Base-by-base conservation (phyloP, 2,113 vertebrate genomes). In the Chaetura pelagica region DNA sequence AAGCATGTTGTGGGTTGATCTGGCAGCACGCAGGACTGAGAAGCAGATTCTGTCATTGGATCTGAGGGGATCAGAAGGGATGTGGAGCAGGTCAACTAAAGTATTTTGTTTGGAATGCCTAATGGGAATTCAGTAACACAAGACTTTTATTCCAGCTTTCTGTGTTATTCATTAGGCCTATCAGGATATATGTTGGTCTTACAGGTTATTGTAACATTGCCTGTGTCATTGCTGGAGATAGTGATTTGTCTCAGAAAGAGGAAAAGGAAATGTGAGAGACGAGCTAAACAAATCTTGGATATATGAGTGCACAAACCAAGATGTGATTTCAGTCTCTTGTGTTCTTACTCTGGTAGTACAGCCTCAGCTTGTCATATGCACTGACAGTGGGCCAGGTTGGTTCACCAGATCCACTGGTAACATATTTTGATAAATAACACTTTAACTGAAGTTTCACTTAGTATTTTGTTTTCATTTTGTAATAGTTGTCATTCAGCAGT, bases 31-130 rank as follows among this genome's bases (percentile, higher is more conserved):
- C 14, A 61, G 82, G 23, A 44, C 66, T 77, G 64, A 84, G 79
- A 77, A 73, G 48, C 68, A 89, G 90, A 84, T 93, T 84, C 90
- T 84, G 38, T 72, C 64, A 81, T 44, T 90, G 73, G 68, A 90
- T 89, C 64, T 84, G 57, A 81, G 79, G 29, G 46, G 23, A 83
- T 78, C 5, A 1, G 79, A 92, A 90, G 91, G 63, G 84, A 84
- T 64, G n/a, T 51, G 66, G 61, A 93, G n/a, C 51, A 73, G 68
- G 72, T 91, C 87, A 92, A 1, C 58, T 81, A 14, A 76, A 81
- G 38, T 58, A 66, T 29, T 89, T 77, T 72, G 38, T 83, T 88
- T 94, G 69, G 86, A 90, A 59, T 32, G n/a, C 22, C 6, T 78
- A 15, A 13, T 55, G 18, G 66, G 64, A 77, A 44, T 92, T 83